phyloP scores from a whole-genome alignment of 1,140 invertebrate species.

The Listronotus oregonensis region DNA sequence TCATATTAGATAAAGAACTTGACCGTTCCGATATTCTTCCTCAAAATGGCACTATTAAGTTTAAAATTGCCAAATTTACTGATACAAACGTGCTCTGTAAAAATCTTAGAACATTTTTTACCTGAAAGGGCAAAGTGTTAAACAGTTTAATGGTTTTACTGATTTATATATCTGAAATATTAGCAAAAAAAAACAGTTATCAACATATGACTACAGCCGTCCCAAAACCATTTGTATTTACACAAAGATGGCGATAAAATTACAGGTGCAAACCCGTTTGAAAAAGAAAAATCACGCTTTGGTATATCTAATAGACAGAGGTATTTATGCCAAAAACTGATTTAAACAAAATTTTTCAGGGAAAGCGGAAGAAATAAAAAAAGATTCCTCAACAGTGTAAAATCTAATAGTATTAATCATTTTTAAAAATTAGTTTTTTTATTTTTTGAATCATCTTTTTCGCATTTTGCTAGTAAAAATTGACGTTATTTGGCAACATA shows the following conservation, averaged over 20 bases:
- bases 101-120: constrained; percentile 42
- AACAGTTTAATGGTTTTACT: constrained; percentile 20
- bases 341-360: constrained; percentile 31
- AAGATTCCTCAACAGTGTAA: constrained; percentile 38
- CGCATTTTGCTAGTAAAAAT: too few species aligned
- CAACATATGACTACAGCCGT: constrained; percentile 11
- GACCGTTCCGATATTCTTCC: constrained; percentile 40
- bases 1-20: constrained; percentile 40
- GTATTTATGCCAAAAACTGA: constrained; percentile 19
- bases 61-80: constrained; percentile 42
- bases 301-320: constrained; percentile 39
- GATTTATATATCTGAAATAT: constrained; percentile 18
- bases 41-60: constrained; percentile 44
- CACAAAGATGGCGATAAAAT: constrained; percentile 34
- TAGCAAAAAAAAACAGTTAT: constrained; percentile 14
- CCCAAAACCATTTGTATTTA: constrained; percentile 24
- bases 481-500: too few species aligned
- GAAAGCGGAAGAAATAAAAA: constrained; percentile 35
- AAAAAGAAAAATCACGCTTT: constrained; percentile 21
- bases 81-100: constrained; percentile 40
- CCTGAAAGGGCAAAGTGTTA: constrained; percentile 34
- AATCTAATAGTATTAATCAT: too few species aligned
- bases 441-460: too few species aligned
- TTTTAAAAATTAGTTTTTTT: too few species aligned
- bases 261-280: constrained; percentile 40